A percentile compares a stretch with the other conserved stretches of the same genome.
Conservation (phyloP, 2,888 invertebrate genomes). For the Iselma pallidipennis region DNA sequence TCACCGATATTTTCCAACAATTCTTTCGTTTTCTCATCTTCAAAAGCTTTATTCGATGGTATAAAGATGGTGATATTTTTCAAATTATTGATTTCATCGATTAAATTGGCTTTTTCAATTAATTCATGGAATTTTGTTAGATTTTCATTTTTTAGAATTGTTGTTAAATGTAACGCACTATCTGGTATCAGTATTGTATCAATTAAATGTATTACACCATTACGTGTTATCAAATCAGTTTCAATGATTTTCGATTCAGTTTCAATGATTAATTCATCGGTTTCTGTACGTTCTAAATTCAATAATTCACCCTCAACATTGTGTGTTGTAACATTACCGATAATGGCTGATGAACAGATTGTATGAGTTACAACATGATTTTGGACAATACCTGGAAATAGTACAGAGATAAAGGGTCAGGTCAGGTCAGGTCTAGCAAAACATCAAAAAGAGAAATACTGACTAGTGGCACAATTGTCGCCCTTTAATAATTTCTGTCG, state of each 20-base stretch:
- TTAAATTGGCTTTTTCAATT: slow-evolving; percentile 61
- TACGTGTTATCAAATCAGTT: slow-evolving; percentile 68
- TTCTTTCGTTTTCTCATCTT: slow-evolving; percentile 53
- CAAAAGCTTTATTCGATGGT: slow-evolving; percentile 67
- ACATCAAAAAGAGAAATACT: slow-evolving; percentile 41
- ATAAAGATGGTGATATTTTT: slow-evolving; percentile 68
- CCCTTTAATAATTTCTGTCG: slow-evolving; percentile 61
- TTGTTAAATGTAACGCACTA: slow-evolving; percentile 54
- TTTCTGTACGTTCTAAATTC: slow-evolving; percentile 57
- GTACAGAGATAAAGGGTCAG: too few relatives aligned
- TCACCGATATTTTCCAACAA: slow-evolving; percentile 51
- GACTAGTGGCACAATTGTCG: slow-evolving; percentile 64
- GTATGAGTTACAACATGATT: slow-evolving; percentile 70
- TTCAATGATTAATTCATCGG: slow-evolving; percentile 62
- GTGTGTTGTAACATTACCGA: slow-evolving; percentile 58
- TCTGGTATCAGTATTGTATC: slow-evolving; percentile 69
- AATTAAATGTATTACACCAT: slow-evolving; percentile 74
- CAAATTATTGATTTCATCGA: slow-evolving; percentile 61
- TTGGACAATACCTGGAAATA: slow-evolving; percentile 62
- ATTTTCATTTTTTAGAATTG: slow-evolving; percentile 63
- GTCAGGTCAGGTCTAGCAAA: too few relatives aligned
- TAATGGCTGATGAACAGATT: slow-evolving; percentile 67
- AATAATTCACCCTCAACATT: slow-evolving; percentile 59
- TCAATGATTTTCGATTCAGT: slow-evolving; percentile 62
- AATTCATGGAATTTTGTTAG: slow-evolving; percentile 63